A percentile compares a stretch with the other conserved stretches of the same genome.
Evolutionary conservation across 2,888 invertebrate genomes (phyloP).

Genomic region (Ganaspis brasiliensis): DNA sequence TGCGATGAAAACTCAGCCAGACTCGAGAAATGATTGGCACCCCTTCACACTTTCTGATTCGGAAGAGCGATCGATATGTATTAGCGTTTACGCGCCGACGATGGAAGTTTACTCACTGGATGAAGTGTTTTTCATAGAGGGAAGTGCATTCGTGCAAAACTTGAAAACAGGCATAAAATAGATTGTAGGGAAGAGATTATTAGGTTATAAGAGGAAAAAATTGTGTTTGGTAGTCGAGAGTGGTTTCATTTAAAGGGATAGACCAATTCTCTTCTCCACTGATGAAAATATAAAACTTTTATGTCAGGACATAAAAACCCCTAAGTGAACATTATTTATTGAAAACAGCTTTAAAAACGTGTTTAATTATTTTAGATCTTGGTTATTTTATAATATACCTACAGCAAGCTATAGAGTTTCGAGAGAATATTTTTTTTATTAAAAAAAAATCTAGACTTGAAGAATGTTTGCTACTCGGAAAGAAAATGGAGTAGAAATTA

Average conservation of each 20-base stretch:
- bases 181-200: slow-evolving; percentile 9
- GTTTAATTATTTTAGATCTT: too few relatives aligned
- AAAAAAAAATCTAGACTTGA: not conserved
- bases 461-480: not conserved
- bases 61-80: slow-evolving; percentile 44
- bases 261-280: not conserved
- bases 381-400: too few relatives aligned
- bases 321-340: not conserved
- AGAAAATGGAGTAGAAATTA: not conserved
- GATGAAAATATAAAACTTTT: not conserved
- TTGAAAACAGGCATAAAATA: slow-evolving; percentile 3
- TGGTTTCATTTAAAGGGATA: not conserved
- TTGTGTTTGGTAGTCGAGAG: slow-evolving; percentile 1
- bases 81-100: slow-evolving; percentile 36
- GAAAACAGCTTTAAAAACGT: not conserved
- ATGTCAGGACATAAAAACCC: not conserved
- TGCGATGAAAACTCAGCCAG: slow-evolving; percentile 40
- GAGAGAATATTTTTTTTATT: not conserved
- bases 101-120: slow-evolving; percentile 31
- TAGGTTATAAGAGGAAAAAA: slow-evolving; percentile 1
- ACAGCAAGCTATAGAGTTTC: too few relatives aligned
- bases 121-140: slow-evolving; percentile 18
- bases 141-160: slow-evolving; percentile 6
- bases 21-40: slow-evolving; percentile 52
- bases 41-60: slow-evolving; percentile 45